These are phyloP conservation scores for Dryas iulia DNA, from an alignment of 1,140 invertebrate species.

Conservation along the genomic window DNA sequence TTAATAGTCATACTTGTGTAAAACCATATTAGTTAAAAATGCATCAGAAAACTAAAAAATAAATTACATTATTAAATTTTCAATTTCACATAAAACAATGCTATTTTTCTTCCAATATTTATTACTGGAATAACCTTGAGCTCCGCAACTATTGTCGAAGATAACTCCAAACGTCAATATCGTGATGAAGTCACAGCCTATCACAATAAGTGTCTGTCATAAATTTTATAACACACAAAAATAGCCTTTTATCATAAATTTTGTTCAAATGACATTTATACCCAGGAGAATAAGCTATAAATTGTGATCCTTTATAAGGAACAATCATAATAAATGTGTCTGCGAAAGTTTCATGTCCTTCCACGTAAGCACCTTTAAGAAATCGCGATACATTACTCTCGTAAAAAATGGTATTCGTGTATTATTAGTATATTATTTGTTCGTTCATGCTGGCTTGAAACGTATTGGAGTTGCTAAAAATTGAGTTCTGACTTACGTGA, in stretches of 20 bases:
- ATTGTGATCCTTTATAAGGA: constrained; percentile 25
- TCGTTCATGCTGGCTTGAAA: too few species aligned
- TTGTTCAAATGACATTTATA: constrained; percentile 21
- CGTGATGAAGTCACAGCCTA: not conserved
- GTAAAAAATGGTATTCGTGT: constrained; percentile 1
- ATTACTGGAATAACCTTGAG: not conserved
- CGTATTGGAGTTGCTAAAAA: too few species aligned
- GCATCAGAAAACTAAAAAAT: too few species aligned
- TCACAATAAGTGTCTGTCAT: not conserved
- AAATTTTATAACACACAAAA: constrained; percentile 8
- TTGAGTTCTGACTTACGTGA: too few species aligned
- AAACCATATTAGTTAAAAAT: too few species aligned
- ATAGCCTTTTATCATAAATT: constrained; percentile 9
- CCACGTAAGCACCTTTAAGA: constrained; percentile 16
- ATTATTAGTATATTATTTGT: not conserved
- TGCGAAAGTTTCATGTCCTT: constrained; percentile 22
- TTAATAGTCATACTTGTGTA: too few species aligned
- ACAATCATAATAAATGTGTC: constrained; percentile 27
- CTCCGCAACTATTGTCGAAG: not conserved
- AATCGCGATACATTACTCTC: constrained; percentile 18
- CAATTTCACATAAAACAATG: not conserved
- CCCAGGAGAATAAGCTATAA: constrained; percentile 11
- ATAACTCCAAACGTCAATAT: not conserved
- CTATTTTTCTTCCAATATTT: not conserved
- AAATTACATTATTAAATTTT: too few species aligned